Evolutionary conservation across 2,888 invertebrate genomes (phyloP).

Genomic region (Caenorhabditis macrosperma): DNA sequence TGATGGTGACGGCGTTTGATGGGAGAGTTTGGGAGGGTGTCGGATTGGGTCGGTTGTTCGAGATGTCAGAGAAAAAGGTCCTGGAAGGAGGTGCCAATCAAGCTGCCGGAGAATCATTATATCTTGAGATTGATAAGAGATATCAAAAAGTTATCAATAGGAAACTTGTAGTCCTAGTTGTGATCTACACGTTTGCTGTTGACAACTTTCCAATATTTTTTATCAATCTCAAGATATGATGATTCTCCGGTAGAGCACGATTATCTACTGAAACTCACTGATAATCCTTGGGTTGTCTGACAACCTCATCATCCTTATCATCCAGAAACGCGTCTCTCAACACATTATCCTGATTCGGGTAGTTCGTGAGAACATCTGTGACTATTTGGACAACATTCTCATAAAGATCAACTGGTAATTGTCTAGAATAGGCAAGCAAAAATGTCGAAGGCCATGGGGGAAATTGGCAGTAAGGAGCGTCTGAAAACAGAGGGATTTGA

Average conservation of each 20-base stretch:
- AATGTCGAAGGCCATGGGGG: constrained; percentile 2
- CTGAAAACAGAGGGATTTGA: background rate
- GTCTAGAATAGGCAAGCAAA: background rate
- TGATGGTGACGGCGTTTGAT: background rate
- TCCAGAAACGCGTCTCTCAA: background rate
- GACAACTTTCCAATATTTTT: no score
- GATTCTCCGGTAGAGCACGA: background rate
- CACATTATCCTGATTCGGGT: background rate
- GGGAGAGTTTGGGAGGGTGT: background rate
- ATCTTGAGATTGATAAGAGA: no score
- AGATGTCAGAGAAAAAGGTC: background rate
- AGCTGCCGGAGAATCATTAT: no score
- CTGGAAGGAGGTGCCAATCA: background rate
- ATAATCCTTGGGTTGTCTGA: background rate
- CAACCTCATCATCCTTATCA: background rate
- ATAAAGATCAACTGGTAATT: background rate
- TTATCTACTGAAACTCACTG: background rate
- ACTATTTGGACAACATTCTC: background rate
- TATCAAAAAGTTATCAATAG: no score
- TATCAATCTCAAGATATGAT: no score
- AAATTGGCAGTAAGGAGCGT: background rate
- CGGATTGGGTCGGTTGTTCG: background rate
- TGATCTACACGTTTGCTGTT: no score
- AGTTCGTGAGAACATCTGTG: background rate
- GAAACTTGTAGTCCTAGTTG: no score